Conservation (phyloP, 2,888 invertebrate genomes). For the Oscheius sp. region DNA sequence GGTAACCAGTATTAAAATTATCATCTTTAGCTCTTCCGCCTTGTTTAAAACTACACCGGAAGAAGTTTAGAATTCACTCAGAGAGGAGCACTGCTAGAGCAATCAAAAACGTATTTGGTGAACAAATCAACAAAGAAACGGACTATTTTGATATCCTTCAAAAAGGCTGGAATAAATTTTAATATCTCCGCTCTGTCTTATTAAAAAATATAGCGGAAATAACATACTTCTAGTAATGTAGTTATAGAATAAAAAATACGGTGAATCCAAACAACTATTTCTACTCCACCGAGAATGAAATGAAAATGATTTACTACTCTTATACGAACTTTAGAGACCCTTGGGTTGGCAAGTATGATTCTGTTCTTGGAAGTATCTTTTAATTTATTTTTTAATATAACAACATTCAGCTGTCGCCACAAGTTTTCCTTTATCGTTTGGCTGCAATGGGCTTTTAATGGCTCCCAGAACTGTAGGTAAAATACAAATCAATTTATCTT, state of each 20-base stretch:
- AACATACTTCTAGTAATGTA: too few relatives aligned
- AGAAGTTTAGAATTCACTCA: too few relatives aligned
- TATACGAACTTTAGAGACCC: neutral
- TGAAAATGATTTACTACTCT: conserved; percentile 15
- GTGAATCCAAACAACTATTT: neutral
- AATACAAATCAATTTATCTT: neutral
- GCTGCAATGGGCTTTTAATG: neutral
- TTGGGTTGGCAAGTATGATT: conserved; percentile 2
- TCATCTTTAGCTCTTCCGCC: conserved; percentile 9
- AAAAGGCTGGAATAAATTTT: conserved; percentile 19
- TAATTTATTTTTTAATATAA: neutral
- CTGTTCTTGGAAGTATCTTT: neutral
- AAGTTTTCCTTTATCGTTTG: neutral
- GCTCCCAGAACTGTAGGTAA: conserved; percentile 1
- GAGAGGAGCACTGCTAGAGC: neutral
- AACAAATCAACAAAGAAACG: conserved; percentile 1
- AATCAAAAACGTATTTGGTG: conserved; percentile 16
- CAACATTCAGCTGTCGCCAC: neutral
- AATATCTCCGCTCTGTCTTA: too few relatives aligned
- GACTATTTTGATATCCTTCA: conserved; percentile 6
- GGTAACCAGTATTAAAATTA: neutral
- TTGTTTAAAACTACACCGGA: neutral
- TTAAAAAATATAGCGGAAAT: too few relatives aligned
- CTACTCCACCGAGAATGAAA: conserved; percentile 2
- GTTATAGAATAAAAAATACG: too few relatives aligned